Evolutionary conservation across 2,113 vertebrate genomes (phyloP), one percentile per base, ranked within the genome.

Genomic region (cattle (Bos taurus)): DNA sequence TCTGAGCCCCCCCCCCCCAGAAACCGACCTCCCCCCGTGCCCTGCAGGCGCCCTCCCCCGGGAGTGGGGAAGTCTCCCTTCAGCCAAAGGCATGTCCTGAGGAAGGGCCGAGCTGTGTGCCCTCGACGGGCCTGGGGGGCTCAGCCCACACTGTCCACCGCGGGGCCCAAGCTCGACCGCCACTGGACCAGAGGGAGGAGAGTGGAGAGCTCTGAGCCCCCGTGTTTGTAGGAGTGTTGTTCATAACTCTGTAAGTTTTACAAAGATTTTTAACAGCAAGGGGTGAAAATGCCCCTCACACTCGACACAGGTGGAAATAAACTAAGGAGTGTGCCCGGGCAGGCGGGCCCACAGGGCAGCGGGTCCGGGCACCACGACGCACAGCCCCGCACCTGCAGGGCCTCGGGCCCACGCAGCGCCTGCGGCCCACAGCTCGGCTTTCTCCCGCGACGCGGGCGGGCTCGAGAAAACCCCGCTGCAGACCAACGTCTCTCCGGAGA

Each of bases 391-490:
- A 2, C 14, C 50, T 30, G n/a, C 26, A 25, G 43, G 54, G 54
- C 87, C 21, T 43, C 23, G 16, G 11, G 56, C 28, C 64, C 19
- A 5, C 78, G 2, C 23, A 17, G 28, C 16, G 2, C 3, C 2
- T 7, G 5, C 16, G 1, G 46, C 77, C 50, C 77, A 5, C 0
- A 5, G 52, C 1, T 5, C 17, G 7, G 25, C 16, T 43, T n/a
- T 43, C 59, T 28, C 48, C 8, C 7, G 12, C 16, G 60, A 28
- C 2, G 4, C 8, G 28, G 36, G 40, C 28, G 0, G 40, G 15
- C 48, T 82, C 10, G 0, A 12, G 78, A 16, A 5, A 33, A 48
- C 19, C 3, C 23, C 30, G 10, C 11, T 0, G 7, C 15, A 6
- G 40, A 48, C 12, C 48, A 8, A 13, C 21, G 25, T 13, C 33